These are phyloP conservation scores for Xenopus tropicalis DNA, from an alignment of 2,113 vertebrate genomes.

Conservation along the genomic window UCB_Xtro_10.0 CM004443.2:133191001-133191500, in stretches of 20 bases:
- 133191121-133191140: constrained; percentile 73
- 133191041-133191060: constrained; percentile 85
- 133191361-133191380: background rate
- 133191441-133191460: too few species aligned
- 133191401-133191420: too few species aligned
- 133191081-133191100: constrained; percentile 82
- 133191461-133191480: too few species aligned
- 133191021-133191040: constrained; percentile 89
- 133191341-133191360: background rate
- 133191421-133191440: too few species aligned
- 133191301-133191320: background rate
- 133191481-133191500: too few species aligned
- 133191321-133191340: too few species aligned
- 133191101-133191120: constrained; percentile 74
- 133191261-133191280: constrained; percentile 33
- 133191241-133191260: constrained; percentile 55
- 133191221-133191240: constrained; percentile 54
- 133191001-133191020: constrained; percentile 81
- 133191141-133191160: constrained; percentile 76
- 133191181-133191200: constrained; percentile 62
- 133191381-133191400: too few species aligned
- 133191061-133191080: constrained; percentile 87
- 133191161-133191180: constrained; percentile 58
- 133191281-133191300: constrained; percentile 52
- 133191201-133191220: constrained; percentile 64